Evolutionary conservation across 2,797 vertebrate genomes (phyloP).

Genomic region (Pristis pectinata): DNA sequence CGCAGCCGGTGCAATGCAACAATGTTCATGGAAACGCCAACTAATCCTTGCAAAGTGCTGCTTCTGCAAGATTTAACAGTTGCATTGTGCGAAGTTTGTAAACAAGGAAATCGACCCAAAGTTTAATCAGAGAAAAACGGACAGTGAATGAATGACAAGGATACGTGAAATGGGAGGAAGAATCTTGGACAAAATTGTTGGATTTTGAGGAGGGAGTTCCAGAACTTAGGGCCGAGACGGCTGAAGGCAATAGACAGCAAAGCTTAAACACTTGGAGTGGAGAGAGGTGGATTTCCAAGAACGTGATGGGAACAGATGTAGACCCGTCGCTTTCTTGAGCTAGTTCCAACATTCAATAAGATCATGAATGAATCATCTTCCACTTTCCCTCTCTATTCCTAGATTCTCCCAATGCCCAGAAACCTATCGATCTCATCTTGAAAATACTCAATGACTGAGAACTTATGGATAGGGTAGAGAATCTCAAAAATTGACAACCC

Average conservation of each 20-base stretch:
- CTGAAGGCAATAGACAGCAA: too few relatives aligned
- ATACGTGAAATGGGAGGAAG: too few relatives aligned
- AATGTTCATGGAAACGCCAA: too few relatives aligned
- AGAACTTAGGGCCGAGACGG: neutral
- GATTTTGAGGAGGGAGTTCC: neutral
- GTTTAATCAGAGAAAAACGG: neutral
- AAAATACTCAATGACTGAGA: neutral
- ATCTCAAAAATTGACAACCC: neutral
- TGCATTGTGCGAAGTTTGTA: neutral
- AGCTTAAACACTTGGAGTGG: too few relatives aligned
- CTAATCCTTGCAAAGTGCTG: neutral
- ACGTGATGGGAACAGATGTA: too few relatives aligned
- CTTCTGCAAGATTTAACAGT: neutral
- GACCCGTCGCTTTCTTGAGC: neutral
- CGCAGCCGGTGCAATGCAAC: too few relatives aligned
- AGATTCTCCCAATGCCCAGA: neutral
- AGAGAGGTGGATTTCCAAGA: too few relatives aligned
- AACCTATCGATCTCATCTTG: neutral
- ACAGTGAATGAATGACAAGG: too few relatives aligned
- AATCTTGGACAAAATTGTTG: neutral
- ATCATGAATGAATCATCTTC: neutral
- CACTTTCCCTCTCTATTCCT: neutral
- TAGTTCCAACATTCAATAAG: neutral
- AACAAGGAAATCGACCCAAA: neutral
- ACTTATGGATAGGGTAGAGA: neutral